Evolutionary conservation across 1,140 invertebrate genomes (phyloP).

Genomic region (Temnothorax curvispinosus): DNA sequence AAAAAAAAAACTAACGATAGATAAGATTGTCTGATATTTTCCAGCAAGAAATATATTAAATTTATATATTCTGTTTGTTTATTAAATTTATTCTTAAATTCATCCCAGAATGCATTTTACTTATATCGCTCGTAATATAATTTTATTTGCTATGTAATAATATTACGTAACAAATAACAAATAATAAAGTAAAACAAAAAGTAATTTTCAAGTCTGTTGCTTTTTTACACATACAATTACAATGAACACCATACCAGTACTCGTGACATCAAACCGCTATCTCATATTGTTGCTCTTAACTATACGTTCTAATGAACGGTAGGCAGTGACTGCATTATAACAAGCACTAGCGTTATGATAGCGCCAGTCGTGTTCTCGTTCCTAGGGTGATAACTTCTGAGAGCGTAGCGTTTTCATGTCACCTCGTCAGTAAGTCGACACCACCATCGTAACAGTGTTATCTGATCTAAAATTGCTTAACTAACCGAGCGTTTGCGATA

Average conservation of each 20-base stretch:
- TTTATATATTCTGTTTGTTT: not conserved
- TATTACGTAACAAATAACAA: not conserved
- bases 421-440: constrained; percentile 34
- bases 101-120: not conserved
- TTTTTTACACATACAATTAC: not conserved
- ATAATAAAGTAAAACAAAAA: not conserved
- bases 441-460: constrained; percentile 21
- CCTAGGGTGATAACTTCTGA: constrained; percentile 2
- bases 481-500: constrained; percentile 42
- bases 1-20: not conserved
- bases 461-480: constrained; percentile 54
- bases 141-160: not conserved
- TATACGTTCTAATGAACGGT: not conserved
- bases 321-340: not conserved
- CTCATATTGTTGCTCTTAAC: not conserved
- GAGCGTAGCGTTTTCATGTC: constrained; percentile 8
- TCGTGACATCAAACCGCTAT: not conserved
- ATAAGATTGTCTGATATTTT: not conserved
- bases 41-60: not conserved
- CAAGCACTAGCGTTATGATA: not conserved
- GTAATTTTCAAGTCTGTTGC: not conserved
- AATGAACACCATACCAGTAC: not conserved
- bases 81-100: not conserved
- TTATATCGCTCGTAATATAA: not conserved
- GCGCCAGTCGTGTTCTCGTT: not conserved